These are phyloP conservation scores for Gryllus longicercus DNA, from an alignment of 2,888 invertebrate genomes.

Conservation along the genomic window DNA sequence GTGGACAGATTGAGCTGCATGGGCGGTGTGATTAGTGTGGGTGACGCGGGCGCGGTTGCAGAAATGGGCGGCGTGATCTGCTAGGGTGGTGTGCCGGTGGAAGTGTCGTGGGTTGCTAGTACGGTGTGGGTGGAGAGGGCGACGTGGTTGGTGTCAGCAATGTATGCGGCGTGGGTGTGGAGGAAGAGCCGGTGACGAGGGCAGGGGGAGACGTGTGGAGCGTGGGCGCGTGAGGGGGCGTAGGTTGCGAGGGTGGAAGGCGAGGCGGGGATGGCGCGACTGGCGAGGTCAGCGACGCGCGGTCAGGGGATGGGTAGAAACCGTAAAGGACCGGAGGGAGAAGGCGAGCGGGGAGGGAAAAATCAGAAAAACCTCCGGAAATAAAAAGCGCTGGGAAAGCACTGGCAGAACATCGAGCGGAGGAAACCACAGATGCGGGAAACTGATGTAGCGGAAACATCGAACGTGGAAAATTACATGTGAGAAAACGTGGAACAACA, in stretches of 20 bases:
- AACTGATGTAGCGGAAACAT: background rate
- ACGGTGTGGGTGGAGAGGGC: background rate
- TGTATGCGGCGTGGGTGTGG: background rate
- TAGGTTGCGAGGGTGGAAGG: background rate
- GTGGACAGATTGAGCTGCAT: no score
- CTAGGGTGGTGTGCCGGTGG: background rate
- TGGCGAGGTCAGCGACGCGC: background rate
- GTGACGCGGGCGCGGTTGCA: no score
- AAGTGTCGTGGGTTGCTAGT: background rate
- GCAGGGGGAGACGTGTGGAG: background rate
- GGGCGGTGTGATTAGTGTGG: no score
- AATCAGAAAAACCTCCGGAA: conserved; percentile 8
- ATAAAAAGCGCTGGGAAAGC: background rate
- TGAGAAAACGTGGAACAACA: conserved; percentile 17
- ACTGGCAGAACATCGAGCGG: background rate
- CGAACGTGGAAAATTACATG: conserved; percentile 17
- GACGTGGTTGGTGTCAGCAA: no score
- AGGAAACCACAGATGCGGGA: conserved; percentile 17
- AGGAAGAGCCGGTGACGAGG: background rate
- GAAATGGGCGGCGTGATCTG: no score
- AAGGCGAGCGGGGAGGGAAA: background rate
- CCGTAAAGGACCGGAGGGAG: background rate
- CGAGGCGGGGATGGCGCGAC: background rate
- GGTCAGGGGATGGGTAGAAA: background rate
- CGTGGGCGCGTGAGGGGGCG: background rate